Base-by-base conservation (phyloP, 2,888 invertebrate genomes). In the Aquatica leii region DNA sequence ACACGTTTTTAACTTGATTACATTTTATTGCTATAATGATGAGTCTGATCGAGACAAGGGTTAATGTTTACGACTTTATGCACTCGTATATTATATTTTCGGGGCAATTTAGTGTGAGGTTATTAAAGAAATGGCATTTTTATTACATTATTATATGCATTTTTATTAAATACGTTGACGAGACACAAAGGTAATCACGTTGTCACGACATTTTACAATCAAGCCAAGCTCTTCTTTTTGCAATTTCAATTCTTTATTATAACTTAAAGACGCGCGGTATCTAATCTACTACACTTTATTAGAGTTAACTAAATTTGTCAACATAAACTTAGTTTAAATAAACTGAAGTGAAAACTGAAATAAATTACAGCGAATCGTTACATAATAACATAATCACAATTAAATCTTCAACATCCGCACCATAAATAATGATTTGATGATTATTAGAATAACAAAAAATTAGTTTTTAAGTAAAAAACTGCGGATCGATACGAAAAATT, bases 241-340 rank as follows among this genome's bases (percentile, higher is more conserved):
- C 12, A 37, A 37, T 37, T 37, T 5, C 2, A 37, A 37, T 11
- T 4, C 11, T n/a, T n/a, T 37, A 37, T 6, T n/a, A 8, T 37
- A 12, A 37, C 12, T 40, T 40, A 35, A 60, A 60, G 54, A 60
- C 49, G 48, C 48, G 34, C 50, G 56, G 51, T 52, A 53, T 55
- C 59, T 65, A 67, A 67, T 67, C 67, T 66, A n/a, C n/a, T n/a
- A 50, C 58, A 46, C 67, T 62, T 68, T 66, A 66, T 68, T 65
- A 67, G 56, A 59, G 43, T 31, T 54, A 48, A 55, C 61, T 46
- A 63, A 65, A 69, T 69, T 68, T 68, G 69, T 70, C 68, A 70
- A 63, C 69, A 65, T 65, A 65, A 68, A 68, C 65, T 65, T 61
- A 68, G 66, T 63, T 68, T 66, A 67, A 61, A 67, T 48, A 52